Evolutionary conservation across 2,888 invertebrate species (phyloP).

Genomic region (Hirtodrosophila trivittata): DNA sequence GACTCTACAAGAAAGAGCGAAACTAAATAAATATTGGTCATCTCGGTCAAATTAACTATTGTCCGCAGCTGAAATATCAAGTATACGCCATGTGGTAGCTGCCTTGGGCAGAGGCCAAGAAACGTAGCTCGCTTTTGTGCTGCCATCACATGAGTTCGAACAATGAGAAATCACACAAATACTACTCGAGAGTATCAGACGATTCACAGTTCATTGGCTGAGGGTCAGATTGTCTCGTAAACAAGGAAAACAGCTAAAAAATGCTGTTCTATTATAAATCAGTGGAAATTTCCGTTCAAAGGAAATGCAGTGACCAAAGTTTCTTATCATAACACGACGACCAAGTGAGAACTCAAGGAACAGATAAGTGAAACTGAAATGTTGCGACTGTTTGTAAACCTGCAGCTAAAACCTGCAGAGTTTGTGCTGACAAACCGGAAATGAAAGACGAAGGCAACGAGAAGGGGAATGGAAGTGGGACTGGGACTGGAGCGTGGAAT

Average conservation of each 20-base stretch:
- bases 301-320: conserved; percentile 46
- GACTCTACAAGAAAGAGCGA: conserved; percentile 21
- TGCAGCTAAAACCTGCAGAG: conserved; percentile 19
- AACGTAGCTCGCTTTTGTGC: conserved; percentile 34
- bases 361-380: conserved; percentile 29
- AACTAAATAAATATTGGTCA: conserved; percentile 46
- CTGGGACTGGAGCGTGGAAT: conserved; percentile 7
- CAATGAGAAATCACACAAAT: conserved; percentile 4
- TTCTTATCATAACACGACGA: conserved; percentile 31
- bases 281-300: conserved; percentile 18
- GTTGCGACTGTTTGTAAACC: conserved; percentile 19
- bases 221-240: not conserved
- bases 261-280: conserved; percentile 8
- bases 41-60: conserved; percentile 32
- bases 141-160: conserved; percentile 21
- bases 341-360: conserved; percentile 9
- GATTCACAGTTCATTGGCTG: conserved; percentile 42
- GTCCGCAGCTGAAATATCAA: conserved; percentile 28
- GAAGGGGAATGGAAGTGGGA: no score
- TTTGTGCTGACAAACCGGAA: conserved; percentile 52
- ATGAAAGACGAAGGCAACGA: conserved; percentile 45
- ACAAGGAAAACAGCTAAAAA: not conserved
- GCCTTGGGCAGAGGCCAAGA: conserved; percentile 8
- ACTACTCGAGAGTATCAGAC: conserved; percentile 24
- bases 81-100: conserved; percentile 34